Conservation (phyloP, 2,888 invertebrate species). For the Spisula solida region DNA sequence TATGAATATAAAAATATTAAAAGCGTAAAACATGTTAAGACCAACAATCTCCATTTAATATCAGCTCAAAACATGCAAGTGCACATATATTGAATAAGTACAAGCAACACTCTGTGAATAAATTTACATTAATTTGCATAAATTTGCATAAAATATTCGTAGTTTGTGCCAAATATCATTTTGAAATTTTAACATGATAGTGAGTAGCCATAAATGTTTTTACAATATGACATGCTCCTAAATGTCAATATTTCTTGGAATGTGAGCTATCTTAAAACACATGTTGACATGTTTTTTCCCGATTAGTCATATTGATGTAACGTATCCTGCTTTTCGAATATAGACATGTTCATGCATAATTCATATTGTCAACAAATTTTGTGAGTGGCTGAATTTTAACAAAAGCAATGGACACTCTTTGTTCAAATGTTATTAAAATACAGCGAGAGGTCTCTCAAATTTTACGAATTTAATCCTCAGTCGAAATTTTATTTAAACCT, state of each 20-base stretch:
- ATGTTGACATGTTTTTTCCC: background rate
- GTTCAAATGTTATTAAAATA: slow-evolving; percentile 10
- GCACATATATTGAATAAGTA: background rate
- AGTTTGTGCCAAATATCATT: background rate
- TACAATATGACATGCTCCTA: background rate
- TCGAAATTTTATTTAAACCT: background rate
- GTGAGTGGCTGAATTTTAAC: too few species aligned
- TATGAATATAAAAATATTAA: too few species aligned
- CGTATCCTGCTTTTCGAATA: background rate
- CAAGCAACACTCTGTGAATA: background rate
- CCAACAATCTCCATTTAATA: too few species aligned
- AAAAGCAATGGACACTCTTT: background rate
- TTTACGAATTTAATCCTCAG: background rate
- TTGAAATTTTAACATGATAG: background rate
- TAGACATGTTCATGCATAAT: background rate
- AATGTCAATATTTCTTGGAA: background rate
- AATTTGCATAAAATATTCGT: slow-evolving; percentile 12
- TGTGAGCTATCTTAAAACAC: background rate
- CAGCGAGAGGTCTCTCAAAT: background rate
- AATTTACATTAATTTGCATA: slow-evolving; percentile 15
- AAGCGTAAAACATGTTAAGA: too few species aligned
- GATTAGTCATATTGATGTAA: background rate
- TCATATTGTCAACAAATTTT: background rate
- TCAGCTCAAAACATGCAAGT: background rate
- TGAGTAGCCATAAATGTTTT: background rate